phyloP scores from a whole-genome alignment of 2,113 vertebrate genomes.

The Cepphus grylle region DNA sequence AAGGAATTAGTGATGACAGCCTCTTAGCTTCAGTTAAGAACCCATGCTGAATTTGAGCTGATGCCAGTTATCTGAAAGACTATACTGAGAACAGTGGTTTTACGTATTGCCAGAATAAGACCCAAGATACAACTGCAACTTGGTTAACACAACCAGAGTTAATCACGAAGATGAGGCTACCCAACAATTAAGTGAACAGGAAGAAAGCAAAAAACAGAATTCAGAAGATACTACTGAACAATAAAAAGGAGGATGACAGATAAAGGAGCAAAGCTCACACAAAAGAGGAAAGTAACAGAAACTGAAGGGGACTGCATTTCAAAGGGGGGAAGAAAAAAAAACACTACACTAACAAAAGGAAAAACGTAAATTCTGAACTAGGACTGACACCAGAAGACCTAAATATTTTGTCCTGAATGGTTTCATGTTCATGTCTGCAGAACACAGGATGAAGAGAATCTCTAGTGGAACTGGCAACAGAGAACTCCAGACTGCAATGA shows the following conservation, averaged over 20 bases:
- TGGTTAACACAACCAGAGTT: neutral
- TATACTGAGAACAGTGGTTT: neutral
- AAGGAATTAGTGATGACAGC: neutral
- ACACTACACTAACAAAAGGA: neutral
- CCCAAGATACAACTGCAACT: neutral
- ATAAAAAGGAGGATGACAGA: neutral
- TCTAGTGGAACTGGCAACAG: neutral
- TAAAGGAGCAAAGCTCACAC: neutral
- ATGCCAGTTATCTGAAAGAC: neutral
- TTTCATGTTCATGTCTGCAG: neutral
- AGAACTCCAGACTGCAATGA: neutral
- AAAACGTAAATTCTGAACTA: neutral
- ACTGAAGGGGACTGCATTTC: neutral
- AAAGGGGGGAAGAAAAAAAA: neutral
- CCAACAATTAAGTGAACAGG: neutral
- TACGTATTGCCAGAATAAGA: neutral
- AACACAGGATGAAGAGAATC: neutral
- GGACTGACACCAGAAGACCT: neutral
- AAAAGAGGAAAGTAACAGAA: neutral
- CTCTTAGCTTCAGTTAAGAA: neutral
- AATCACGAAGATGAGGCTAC: accelerated
- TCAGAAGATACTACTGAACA: neutral
- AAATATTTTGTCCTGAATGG: neutral
- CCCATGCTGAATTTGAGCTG: neutral
- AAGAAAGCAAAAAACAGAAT: neutral